phyloP scores from a whole-genome alignment of 2,113 vertebrate species.

The Ophiodon elongatus region DNA sequence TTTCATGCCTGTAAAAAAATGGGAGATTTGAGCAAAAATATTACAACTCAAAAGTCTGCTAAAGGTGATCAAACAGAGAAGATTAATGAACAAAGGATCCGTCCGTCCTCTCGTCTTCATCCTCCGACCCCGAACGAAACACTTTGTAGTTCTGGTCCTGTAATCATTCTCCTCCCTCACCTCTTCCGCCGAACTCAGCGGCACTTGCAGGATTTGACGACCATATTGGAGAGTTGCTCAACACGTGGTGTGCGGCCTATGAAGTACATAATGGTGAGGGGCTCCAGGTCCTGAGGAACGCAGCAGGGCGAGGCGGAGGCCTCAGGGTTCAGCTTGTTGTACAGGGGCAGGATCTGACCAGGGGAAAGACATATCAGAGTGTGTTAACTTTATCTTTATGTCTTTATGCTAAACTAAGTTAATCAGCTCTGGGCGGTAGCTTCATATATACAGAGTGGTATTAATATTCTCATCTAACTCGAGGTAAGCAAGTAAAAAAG shows the following conservation, averaged over 20 bases:
- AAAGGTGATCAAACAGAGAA: constrained; percentile 37
- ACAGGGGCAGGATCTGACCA: constrained; percentile 85
- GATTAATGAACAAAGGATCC: constrained; percentile 50
- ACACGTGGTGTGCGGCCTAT: constrained; percentile 85
- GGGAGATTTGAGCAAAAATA: constrained; percentile 53
- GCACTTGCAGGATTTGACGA: constrained; percentile 87
- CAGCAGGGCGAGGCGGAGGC: constrained; percentile 86
- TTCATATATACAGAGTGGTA: neutral
- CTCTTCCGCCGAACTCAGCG: constrained; percentile 69
- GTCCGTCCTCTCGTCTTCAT: constrained; percentile 38
- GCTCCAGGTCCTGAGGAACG: constrained; percentile 87
- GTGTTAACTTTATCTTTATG: neutral
- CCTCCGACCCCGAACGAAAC: constrained; percentile 38
- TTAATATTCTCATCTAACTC: neutral
- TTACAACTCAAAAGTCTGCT: constrained; percentile 48
- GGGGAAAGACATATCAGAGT: constrained; percentile 24
- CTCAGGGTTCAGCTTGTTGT: constrained; percentile 88
- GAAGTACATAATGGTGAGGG: constrained; percentile 88
- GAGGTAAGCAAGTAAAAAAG: neutral
- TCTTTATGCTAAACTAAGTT: neutral
- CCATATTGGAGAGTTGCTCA: constrained; percentile 89
- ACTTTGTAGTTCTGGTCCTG: constrained; percentile 38
- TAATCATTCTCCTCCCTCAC: constrained; percentile 27
- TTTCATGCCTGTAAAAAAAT: constrained; percentile 50
- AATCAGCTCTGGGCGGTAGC: neutral